Evolutionary conservation across 2,113 vertebrate genomes (phyloP).

Genomic region (Antechinus flavipes): DNA sequence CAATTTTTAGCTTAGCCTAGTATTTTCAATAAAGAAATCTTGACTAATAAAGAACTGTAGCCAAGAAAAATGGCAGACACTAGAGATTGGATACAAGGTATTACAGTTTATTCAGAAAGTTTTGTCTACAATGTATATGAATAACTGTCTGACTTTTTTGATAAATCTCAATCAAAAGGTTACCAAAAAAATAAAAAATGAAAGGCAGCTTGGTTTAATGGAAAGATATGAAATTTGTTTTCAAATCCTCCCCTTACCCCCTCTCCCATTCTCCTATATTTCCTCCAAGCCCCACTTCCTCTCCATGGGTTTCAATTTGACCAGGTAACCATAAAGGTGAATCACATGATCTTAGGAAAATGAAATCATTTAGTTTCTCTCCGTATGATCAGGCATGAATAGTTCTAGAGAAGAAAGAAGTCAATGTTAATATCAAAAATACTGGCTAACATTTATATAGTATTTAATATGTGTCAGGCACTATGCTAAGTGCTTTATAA

Average conservation of each 20-base stretch:
- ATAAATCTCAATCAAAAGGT: constrained; percentile 21
- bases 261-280: neutral
- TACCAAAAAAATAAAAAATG: constrained; percentile 1
- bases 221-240: neutral
- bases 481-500: neutral
- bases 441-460: neutral
- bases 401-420: neutral
- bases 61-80: constrained; percentile 9
- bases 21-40: neutral
- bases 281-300: neutral
- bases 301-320: neutral
- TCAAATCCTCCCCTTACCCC: neutral
- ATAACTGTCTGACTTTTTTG: neutral
- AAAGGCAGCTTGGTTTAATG: neutral
- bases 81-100: neutral
- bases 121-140: neutral
- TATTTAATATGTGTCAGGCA: neutral
- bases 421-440: neutral
- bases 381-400: constrained; percentile 29
- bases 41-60: neutral
- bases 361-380: neutral
- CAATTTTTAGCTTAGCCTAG: neutral
- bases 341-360: neutral
- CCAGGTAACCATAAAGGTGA: neutral
- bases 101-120: constrained; percentile 20